Evolutionary conservation across 2,888 invertebrate species (phyloP).

Genomic region (Drosophila histrio): DNA sequence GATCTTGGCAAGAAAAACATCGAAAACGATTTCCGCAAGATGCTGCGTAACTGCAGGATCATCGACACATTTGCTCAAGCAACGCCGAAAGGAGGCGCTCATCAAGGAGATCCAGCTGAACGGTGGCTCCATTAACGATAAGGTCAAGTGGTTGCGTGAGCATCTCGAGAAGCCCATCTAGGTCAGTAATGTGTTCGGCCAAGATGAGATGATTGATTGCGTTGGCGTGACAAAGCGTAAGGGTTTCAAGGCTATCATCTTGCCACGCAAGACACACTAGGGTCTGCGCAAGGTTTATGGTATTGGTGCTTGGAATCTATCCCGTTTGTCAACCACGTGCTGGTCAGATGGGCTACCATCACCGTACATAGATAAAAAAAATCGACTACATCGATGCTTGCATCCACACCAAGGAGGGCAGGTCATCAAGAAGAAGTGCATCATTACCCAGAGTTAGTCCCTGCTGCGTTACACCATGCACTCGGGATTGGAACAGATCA

Average conservation of each 20-base stretch:
- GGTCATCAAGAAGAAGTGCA: slow-evolving; percentile 97
- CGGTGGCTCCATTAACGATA: slow-evolving; percentile 97
- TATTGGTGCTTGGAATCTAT: slow-evolving; percentile 99
- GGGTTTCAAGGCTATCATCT: slow-evolving; percentile 99
- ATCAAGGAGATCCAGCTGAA: slow-evolving; percentile 99
- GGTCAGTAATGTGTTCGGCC: slow-evolving; percentile 94
- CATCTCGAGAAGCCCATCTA: slow-evolving; percentile 98
- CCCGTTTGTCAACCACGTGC: slow-evolving; percentile 99
- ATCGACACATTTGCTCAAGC: slow-evolving; percentile 98
- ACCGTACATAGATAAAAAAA: slow-evolving; percentile 99
- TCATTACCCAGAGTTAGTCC: slow-evolving; percentile 89
- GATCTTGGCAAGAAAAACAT: slow-evolving; percentile 98
- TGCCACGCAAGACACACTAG: slow-evolving; percentile 99
- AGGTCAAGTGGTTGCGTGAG: slow-evolving; percentile 98
- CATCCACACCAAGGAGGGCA: slow-evolving; percentile 91
- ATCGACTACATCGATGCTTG: slow-evolving; percentile 97
- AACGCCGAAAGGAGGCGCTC: slow-evolving; percentile 99
- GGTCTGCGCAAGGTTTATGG: slow-evolving; percentile 99
- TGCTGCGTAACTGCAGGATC: slow-evolving; percentile 98
- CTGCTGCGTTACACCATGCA: slow-evolving; percentile 95
- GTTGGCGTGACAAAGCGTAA: slow-evolving; percentile 99
- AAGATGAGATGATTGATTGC: slow-evolving; percentile 99
- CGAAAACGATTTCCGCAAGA: slow-evolving; percentile 97
- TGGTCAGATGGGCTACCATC: slow-evolving; percentile 97
- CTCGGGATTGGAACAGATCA: slow-evolving; percentile 98